Evolutionary conservation across 1,140 invertebrate genomes (phyloP), one percentile per base, ranked within the genome.

Genomic region (Venustaconcha ellipsiformis): DNA sequence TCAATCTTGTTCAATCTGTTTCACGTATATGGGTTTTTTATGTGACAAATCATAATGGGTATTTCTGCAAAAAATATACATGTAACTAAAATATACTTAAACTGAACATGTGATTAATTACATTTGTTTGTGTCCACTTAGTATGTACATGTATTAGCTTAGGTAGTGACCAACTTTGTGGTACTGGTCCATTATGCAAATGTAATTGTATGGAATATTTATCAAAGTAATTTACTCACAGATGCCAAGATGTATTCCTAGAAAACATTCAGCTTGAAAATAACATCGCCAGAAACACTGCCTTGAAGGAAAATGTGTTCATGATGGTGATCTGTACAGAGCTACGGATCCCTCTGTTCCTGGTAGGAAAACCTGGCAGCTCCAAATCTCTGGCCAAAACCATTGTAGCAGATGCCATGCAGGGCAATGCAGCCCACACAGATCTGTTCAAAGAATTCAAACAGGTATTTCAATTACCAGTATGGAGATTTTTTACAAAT

Each of bases 281-380:
- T 15, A 87, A 88, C 74, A 88, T 88, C 57, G 86, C 88, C 1
- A 74, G 75, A 14, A 89, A 89, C 26, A 71, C 81, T 82, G 88
- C 88, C 8, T 74, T 89, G 57, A 84, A 85, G 64, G 88, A 89
- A 67, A 89, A 89, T 64, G 73, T 89, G 56, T 89, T 89, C 70
- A 83, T 89, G 82, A 88, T 89, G 86, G 78, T 88, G 23, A 76
- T 87, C 17, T 88, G 87, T 66, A 86, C 86, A 59, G 85, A 87
- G 63, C 70, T 84, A 14, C 63, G 85, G 14, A 86, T 89, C 20
- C 88, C 88, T 12, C 78, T 89, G 30, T 89, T 89, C 71, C 76
- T 88, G 30, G 84, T 88, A 14, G 88, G 88, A 15, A 89, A 88
- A 79, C 88, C 88, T 58, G 88, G 88, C 15, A 87, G 86, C 68